These are phyloP conservation scores for Oconnorella tubifera DNA, from an alignment of 2,888 invertebrate species.

Conservation along the genomic window DNA sequence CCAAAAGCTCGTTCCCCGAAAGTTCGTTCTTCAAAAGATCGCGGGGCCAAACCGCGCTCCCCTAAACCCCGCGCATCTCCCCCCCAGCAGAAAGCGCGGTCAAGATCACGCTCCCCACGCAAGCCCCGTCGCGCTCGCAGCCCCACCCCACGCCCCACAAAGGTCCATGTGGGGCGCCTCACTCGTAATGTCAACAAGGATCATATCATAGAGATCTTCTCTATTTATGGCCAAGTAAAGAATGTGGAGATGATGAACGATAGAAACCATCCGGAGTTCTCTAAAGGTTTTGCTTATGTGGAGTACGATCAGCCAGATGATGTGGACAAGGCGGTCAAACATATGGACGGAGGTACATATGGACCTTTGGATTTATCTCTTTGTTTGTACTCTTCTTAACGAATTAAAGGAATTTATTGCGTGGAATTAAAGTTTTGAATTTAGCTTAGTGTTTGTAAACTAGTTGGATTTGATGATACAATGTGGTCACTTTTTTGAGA, in stretches of 20 bases:
- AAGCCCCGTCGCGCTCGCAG: slow-evolving; percentile 63
- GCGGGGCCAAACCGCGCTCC: slow-evolving; percentile 8
- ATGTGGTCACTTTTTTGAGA: too few relatives aligned
- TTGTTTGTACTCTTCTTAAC: too few relatives aligned
- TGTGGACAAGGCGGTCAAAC: slow-evolving; percentile 97
- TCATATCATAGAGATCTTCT: slow-evolving; percentile 54
- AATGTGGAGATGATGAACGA: slow-evolving; percentile 85
- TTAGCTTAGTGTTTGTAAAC: too few relatives aligned
- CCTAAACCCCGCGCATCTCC: slow-evolving; percentile 5
- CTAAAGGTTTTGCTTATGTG: slow-evolving; percentile 91
- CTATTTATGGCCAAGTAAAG: slow-evolving; percentile 68
- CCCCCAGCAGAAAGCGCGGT: neutral
- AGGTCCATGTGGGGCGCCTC: slow-evolving; percentile 88
- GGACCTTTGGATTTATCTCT: too few relatives aligned
- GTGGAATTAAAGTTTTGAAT: too few relatives aligned
- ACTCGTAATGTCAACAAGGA: slow-evolving; percentile 83
- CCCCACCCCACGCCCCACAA: slow-evolving; percentile 82
- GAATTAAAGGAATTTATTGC: too few relatives aligned
- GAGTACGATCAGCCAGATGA: slow-evolving; percentile 90
- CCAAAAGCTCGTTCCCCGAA: slow-evolving; percentile 8
- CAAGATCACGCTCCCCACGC: slow-evolving; percentile 40
- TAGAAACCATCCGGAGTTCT: slow-evolving; percentile 78
- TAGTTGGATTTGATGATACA: too few relatives aligned
- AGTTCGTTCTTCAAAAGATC: slow-evolving; percentile 8
- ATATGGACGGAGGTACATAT: slow-evolving; percentile 98